These are phyloP conservation scores for Uromys caudimaculatus DNA, from an alignment of 2,797 vertebrate genomes.

Conservation along the genomic window DNA sequence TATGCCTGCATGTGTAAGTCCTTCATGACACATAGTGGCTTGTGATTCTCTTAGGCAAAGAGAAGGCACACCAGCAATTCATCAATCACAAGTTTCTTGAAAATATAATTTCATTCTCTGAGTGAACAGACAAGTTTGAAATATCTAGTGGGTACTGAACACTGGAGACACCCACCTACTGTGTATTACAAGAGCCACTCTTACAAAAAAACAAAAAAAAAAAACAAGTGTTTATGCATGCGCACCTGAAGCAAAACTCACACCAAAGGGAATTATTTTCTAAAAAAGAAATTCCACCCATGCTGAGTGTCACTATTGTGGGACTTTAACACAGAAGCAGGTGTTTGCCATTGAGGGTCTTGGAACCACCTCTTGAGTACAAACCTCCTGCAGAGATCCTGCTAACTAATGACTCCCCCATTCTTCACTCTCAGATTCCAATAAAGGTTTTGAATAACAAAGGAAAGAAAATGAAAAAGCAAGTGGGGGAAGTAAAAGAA, in stretches of 20 bases:
- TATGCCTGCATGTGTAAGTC: background rate
- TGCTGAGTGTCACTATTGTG: constrained; percentile 48
- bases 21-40: background rate
- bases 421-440: constrained; percentile 36
- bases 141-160: constrained; percentile 23
- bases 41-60: constrained; percentile 17
- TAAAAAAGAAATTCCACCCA: constrained; percentile 62
- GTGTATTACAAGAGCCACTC: constrained; percentile 43
- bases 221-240: constrained; percentile 29
- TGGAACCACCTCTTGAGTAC: background rate
- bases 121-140: constrained; percentile 46
- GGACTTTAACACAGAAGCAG: constrained; percentile 32
- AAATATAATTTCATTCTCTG: constrained; percentile 8
- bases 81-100: constrained; percentile 57
- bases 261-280: constrained; percentile 47
- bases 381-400: constrained; percentile 49
- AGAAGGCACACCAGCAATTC: constrained; percentile 15
- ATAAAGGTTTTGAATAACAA: constrained; percentile 58
- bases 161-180: constrained; percentile 54
- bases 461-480: background rate
- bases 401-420: constrained; percentile 37
- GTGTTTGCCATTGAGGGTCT: constrained; percentile 59
- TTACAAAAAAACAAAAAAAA: background rate
- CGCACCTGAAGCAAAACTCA: constrained; percentile 45
- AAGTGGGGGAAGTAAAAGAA: constrained; percentile 53